phyloP scores from a whole-genome alignment of 2,888 invertebrate genomes.

The Mythimna lalbum region DNA sequence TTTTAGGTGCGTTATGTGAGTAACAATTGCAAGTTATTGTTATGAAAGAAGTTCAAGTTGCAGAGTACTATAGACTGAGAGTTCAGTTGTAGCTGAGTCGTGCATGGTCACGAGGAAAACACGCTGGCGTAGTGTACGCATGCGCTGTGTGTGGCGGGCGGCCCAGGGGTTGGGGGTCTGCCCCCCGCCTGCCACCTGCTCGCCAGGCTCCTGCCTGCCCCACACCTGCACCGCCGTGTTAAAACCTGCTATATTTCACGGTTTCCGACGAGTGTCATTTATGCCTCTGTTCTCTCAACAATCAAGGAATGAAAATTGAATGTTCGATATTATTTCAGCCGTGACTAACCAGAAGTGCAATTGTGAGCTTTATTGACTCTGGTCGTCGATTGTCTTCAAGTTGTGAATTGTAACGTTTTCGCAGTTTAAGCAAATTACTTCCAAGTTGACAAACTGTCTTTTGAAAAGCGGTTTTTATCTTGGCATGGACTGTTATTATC shows the following conservation, averaged over 20 bases:
- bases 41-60: slow-evolving; percentile 45
- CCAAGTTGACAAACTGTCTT: slow-evolving; percentile 70
- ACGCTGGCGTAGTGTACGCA: slow-evolving; percentile 85
- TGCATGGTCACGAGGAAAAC: slow-evolving; percentile 83
- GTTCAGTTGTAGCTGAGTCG: slow-evolving; percentile 64
- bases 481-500: slow-evolving; percentile 80
- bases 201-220: slow-evolving; percentile 63
- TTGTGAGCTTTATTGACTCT: slow-evolving; percentile 51
- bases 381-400: slow-evolving; percentile 36
- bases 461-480: slow-evolving; percentile 78
- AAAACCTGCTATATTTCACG: slow-evolving; percentile 84
- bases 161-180: slow-evolving; percentile 40
- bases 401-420: slow-evolving; percentile 44
- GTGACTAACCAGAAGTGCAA: slow-evolving; percentile 48
- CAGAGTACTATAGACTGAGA: slow-evolving; percentile 55
- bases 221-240: slow-evolving; percentile 78
- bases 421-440: slow-evolving; percentile 66
- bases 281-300: slow-evolving; percentile 77
- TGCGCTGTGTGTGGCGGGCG: slow-evolving; percentile 75
- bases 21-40: slow-evolving; percentile 31
- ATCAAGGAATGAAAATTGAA: slow-evolving; percentile 80
- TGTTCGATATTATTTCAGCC: slow-evolving; percentile 68
- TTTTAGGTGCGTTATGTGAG: slow-evolving; percentile 24
- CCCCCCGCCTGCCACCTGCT: slow-evolving; percentile 65
- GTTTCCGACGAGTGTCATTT: slow-evolving; percentile 78